Evolutionary conservation across 2,888 invertebrate species (phyloP).

Genomic region (Leucania comma): DNA sequence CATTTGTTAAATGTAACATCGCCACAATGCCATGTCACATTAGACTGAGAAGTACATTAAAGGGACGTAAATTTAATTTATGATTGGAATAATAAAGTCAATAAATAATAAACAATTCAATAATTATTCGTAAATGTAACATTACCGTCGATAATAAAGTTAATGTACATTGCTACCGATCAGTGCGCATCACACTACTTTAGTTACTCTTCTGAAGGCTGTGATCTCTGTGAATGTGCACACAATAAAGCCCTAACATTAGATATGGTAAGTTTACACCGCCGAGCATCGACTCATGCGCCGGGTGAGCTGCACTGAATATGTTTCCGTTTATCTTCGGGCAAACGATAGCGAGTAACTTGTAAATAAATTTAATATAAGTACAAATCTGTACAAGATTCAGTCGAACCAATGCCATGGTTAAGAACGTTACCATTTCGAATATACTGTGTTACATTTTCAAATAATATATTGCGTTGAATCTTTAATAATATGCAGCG

Average conservation of each 20-base stretch:
- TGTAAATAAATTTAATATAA: conserved; percentile 65
- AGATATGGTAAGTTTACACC: conserved; percentile 56
- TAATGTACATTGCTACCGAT: conserved; percentile 42
- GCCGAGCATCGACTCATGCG: conserved; percentile 31
- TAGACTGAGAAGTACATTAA: conserved; percentile 63
- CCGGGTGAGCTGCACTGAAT: conserved; percentile 37
- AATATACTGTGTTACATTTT: conserved; percentile 49
- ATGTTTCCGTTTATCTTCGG: conserved; percentile 65
- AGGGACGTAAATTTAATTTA: conserved; percentile 65
- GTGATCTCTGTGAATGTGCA: conserved; percentile 64
- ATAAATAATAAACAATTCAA: conserved; percentile 53
- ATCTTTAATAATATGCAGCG: conserved; percentile 26
- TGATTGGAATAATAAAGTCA: conserved; percentile 58
- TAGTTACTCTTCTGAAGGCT: conserved; percentile 64
- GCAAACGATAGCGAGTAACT: conserved; percentile 62
- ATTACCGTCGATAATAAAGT: conserved; percentile 45
- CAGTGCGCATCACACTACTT: conserved; percentile 62
- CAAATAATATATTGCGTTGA: conserved; percentile 51
- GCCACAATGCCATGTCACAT: conserved; percentile 61
- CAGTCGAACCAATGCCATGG: conserved; percentile 66
- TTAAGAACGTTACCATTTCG: conserved; percentile 36
- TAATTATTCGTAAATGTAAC: conserved; percentile 63
- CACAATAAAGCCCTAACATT: conserved; percentile 65
- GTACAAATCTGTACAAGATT: conserved; percentile 65
- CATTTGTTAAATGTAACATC: conserved; percentile 44